phyloP scores from a whole-genome alignment of 2,888 invertebrate species.

The Dusona sp. region DNA sequence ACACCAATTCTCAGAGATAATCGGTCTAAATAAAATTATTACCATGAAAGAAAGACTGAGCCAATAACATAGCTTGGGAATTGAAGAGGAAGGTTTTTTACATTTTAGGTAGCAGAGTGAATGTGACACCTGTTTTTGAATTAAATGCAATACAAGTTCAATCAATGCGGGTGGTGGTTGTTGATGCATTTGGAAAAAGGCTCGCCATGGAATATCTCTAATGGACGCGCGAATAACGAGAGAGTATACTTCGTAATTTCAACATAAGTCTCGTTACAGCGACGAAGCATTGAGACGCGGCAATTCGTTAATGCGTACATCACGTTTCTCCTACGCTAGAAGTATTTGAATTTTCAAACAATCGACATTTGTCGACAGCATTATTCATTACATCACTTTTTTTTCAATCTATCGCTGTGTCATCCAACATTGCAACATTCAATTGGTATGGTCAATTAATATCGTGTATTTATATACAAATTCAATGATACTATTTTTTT shows the following conservation, averaged over 20 bases:
- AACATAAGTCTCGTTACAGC: not conserved
- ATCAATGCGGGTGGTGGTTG: conserved; percentile 54
- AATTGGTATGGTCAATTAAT: too few species aligned
- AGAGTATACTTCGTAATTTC: not conserved
- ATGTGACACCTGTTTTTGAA: conserved; percentile 4
- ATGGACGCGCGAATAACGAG: too few species aligned
- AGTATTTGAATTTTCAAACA: too few species aligned
- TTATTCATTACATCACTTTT: too few species aligned
- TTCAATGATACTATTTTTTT: too few species aligned
- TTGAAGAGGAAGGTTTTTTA: not conserved
- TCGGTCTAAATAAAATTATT: conserved; percentile 59
- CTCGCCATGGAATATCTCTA: conserved; percentile 32
- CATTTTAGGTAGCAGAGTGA: not conserved
- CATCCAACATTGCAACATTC: too few species aligned
- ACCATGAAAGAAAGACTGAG: conserved; percentile 13
- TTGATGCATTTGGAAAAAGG: conserved; percentile 41
- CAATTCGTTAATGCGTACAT: too few species aligned
- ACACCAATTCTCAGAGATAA: conserved; percentile 36
- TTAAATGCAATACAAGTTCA: not conserved
- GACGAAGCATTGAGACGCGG: too few species aligned
- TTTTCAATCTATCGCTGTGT: too few species aligned
- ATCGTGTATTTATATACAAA: too few species aligned
- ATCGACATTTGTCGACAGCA: too few species aligned
- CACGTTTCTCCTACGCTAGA: too few species aligned
- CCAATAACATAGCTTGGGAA: not conserved